These are phyloP conservation scores for Spicauda simplicius DNA, from an alignment of 2,888 invertebrate genomes.

Conservation along the genomic window DNA sequence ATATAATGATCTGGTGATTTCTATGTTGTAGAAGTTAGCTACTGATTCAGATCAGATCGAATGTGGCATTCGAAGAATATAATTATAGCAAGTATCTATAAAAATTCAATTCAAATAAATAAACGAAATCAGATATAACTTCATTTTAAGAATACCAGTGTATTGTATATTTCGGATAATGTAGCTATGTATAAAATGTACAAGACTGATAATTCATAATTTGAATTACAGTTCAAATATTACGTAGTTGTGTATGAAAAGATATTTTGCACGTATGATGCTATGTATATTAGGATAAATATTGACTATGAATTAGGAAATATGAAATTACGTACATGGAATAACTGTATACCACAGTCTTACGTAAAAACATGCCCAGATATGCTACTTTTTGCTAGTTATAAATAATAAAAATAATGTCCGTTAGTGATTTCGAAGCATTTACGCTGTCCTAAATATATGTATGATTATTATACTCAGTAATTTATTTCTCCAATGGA, in stretches of 20 bases:
- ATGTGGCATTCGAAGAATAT: neutral
- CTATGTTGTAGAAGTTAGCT: neutral
- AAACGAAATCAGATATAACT: too few species aligned
- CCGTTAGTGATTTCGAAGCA: too few species aligned
- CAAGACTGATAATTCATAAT: constrained; percentile 34
- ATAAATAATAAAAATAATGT: too few species aligned
- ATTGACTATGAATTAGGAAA: constrained; percentile 12
- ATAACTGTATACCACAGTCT: too few species aligned
- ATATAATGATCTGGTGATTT: neutral
- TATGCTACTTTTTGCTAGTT: too few species aligned
- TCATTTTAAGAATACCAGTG: neutral
- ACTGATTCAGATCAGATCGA: neutral
- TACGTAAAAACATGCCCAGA: too few species aligned
- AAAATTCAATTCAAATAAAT: neutral
- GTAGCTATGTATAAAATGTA: constrained; percentile 22
- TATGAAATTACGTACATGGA: too few species aligned
- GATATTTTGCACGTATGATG: constrained; percentile 21
- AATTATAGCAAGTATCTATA: neutral
- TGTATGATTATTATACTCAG: too few species aligned
- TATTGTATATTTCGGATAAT: constrained; percentile 2
- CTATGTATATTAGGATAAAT: constrained; percentile 26
- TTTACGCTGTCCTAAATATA: too few species aligned
- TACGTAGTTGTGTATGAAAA: constrained; percentile 9
- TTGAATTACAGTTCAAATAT: constrained; percentile 30
- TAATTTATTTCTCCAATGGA: too few species aligned